Base-by-base conservation (phyloP, 2,888 invertebrate species). In the Gibbula magus region DNA sequence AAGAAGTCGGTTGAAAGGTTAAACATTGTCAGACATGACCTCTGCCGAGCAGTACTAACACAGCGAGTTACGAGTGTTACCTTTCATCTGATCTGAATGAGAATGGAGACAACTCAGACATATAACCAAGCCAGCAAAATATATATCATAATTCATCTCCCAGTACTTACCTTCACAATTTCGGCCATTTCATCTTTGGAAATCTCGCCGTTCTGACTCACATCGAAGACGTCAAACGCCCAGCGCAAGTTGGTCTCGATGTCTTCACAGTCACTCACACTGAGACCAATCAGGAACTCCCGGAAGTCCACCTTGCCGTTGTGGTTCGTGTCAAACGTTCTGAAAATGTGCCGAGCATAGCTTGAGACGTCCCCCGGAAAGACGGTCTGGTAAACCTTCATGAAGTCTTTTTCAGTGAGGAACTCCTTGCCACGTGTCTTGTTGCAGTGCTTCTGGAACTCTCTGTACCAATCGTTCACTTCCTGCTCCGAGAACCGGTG, bases 241-340 rank as follows among this genome's bases (percentile, higher is more conserved):
- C 80, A 80, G 8, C 45, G 18, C 29, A 80, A 52, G 56, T 52
- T 52, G 18, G 76, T 80, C n/a, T 80, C 22, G n/a, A 25, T 25
- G 51, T 80, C 29, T 22, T 73, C 53, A 39, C 77, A 77, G 22
- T 77, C 77, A 61, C 73, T 80, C 20, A 56, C 25, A 29, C 73
- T 77, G 45, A 80, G 18, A 4, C 80, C 80, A 3, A 80, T 56
- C 56, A 80, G 56, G 22, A 80, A 80, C 80, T 80, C 80, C 51
- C 73, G 29, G 52, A 80, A 80, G 32, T 56, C 56, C 20, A 80
- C 61, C 18, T 18, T 39, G 1, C 45, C 35, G 51, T 80, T 35
- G 13, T 35, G 45, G 56, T 80, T 25, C n/a, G n/a, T 45, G 61
- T 80, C 80, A 29, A 80, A 80, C 0, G 80, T 75, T 56, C 80